These are phyloP conservation scores for Ophion ellenae DNA, from an alignment of 2,888 invertebrate genomes.

Conservation along the genomic window DNA sequence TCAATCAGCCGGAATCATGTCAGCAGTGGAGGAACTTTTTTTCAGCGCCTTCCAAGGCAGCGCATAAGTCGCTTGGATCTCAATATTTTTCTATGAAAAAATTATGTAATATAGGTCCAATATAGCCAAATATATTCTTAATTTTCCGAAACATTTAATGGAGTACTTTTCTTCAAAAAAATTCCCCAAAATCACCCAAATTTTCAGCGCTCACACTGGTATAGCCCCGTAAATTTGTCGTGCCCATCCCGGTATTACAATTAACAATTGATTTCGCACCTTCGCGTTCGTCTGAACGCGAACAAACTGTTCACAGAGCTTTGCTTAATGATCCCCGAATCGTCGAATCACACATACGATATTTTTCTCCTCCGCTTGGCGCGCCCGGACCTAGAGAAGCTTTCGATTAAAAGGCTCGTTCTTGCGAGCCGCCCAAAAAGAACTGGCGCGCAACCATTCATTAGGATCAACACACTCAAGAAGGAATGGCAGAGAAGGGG, in stretches of 20 bases:
- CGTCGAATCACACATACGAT: slow-evolving; percentile 39
- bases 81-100: too few species aligned
- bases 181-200: too few species aligned
- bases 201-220: too few species aligned
- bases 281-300: neutral
- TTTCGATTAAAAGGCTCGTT: slow-evolving; percentile 30
- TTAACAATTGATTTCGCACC: neutral
- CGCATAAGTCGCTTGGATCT: too few species aligned
- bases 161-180: too few species aligned
- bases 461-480: slow-evolving; percentile 61
- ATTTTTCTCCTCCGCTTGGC: slow-evolving; percentile 16
- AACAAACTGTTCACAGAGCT: neutral
- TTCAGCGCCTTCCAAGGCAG: too few species aligned
- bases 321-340: slow-evolving; percentile 54
- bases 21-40: too few species aligned
- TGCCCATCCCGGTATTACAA: neutral
- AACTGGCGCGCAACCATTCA: slow-evolving; percentile 55
- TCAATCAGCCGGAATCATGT: too few species aligned
- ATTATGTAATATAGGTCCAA: too few species aligned
- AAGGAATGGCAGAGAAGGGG: slow-evolving; percentile 41
- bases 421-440: slow-evolving; percentile 19
- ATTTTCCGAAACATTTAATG: too few species aligned
- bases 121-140: too few species aligned
- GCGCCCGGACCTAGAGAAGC: slow-evolving; percentile 26
- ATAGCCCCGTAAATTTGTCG: neutral